These are phyloP conservation scores for Isaurus tuberculatus DNA, from an alignment of 92 coral and sea anemone genomes.

Conservation along the genomic window DNA sequence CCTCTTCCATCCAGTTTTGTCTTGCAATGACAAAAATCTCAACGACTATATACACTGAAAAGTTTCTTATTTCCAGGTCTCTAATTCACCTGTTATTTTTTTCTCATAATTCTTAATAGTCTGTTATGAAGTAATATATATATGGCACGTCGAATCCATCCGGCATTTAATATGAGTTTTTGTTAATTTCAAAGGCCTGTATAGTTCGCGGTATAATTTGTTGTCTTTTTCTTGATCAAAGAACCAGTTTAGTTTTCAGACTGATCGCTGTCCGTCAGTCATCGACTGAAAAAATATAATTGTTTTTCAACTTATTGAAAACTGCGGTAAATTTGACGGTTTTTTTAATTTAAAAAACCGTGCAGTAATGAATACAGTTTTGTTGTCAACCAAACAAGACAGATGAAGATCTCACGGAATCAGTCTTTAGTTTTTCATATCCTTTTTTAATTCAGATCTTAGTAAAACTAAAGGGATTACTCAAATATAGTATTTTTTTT, in stretches of 20 bases:
- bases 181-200: too few species aligned
- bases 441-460: neutral
- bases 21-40: neutral
- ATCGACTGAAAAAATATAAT: neutral
- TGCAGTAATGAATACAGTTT: neutral
- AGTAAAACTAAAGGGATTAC: too few species aligned
- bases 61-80: too few species aligned
- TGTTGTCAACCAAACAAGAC: neutral
- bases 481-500: too few species aligned
- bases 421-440: neutral
- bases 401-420: neutral
- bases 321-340: neutral
- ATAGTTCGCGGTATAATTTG: too few species aligned
- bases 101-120: too few species aligned
- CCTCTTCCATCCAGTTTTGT: constrained; percentile 9
- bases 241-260: too few species aligned
- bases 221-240: neutral
- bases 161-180: neutral
- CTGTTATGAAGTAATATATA: too few species aligned
- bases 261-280: neutral
- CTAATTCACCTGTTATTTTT: neutral
- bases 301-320: neutral
- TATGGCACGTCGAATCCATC: neutral
- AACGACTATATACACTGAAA: neutral
- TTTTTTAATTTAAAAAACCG: neutral